These are phyloP conservation scores for Epinotia brunnichana DNA, from an alignment of 2,888 invertebrate genomes.

Conservation along the genomic window DNA sequence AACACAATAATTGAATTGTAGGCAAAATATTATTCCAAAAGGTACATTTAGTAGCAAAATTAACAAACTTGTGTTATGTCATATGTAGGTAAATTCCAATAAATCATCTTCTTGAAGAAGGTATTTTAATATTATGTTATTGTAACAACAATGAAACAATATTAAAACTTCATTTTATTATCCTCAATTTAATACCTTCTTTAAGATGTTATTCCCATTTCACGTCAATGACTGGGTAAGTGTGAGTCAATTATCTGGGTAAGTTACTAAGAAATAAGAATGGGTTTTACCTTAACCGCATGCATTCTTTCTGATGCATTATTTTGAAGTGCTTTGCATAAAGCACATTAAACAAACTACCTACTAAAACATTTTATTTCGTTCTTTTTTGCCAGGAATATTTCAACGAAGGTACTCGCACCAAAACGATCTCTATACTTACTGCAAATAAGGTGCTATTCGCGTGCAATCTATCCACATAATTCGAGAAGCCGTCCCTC, in stretches of 20 bases:
- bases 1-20: no score
- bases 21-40: no score
- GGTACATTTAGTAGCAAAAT: no score
- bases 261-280: not conserved
- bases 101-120: no score
- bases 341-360: not conserved
- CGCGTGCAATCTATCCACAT: slow-evolving; percentile 93
- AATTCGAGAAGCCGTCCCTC: slow-evolving; percentile 95
- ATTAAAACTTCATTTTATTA: not conserved
- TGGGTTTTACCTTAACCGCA: slow-evolving; percentile 15
- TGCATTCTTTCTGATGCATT: not conserved
- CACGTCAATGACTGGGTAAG: not conserved
- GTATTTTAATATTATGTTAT: not conserved
- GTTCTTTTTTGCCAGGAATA: not conserved
- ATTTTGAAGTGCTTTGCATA: not conserved
- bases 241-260: no score
- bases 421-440: slow-evolving; percentile 51
- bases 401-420: not conserved
- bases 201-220: slow-evolving; percentile 12
- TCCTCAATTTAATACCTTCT: slow-evolving; percentile 8
- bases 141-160: slow-evolving; percentile 48
- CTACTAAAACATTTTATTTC: not conserved
- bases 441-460: slow-evolving; percentile 95
- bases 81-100: no score
- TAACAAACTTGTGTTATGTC: no score